These are phyloP conservation scores for Chanos chanos DNA, from an alignment of 2,797 vertebrate species.

Conservation along the genomic window DNA sequence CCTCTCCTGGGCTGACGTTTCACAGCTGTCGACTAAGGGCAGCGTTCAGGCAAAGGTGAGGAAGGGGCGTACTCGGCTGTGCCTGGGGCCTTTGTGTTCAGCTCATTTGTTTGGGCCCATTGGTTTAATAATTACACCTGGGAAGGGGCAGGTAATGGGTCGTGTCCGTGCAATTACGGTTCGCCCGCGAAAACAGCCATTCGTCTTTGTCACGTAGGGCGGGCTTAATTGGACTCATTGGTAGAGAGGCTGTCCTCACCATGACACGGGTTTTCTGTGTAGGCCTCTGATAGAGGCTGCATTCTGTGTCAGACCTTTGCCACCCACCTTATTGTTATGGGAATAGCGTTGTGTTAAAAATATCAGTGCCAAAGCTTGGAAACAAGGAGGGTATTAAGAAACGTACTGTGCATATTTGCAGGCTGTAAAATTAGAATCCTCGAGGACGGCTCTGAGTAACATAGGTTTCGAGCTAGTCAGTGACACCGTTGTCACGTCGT, in stretches of 20 bases:
- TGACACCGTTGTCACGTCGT: too few relatives aligned
- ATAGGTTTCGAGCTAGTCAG: too few relatives aligned
- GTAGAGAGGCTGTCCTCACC: slow-evolving; percentile 32
- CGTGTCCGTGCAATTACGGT: slow-evolving; percentile 63
- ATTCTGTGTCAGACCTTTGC: background rate
- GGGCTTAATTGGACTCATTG: slow-evolving; percentile 51
- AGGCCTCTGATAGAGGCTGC: slow-evolving; percentile 32
- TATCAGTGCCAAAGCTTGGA: too few relatives aligned
- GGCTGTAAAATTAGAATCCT: too few relatives aligned
- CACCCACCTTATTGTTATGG: background rate
- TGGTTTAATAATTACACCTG: slow-evolving; percentile 73
- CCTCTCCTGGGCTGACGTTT: background rate
- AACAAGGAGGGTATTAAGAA: too few relatives aligned
- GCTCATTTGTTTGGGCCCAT: slow-evolving; percentile 71
- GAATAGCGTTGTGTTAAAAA: background rate
- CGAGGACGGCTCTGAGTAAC: too few relatives aligned
- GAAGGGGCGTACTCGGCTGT: slow-evolving; percentile 23
- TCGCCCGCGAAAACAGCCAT: slow-evolving; percentile 59
- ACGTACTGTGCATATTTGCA: too few relatives aligned
- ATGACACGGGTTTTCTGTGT: slow-evolving; percentile 18
- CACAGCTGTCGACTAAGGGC: slow-evolving; percentile 19
- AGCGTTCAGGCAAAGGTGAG: slow-evolving; percentile 17
- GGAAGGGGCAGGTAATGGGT: slow-evolving; percentile 71
- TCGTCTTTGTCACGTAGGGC: slow-evolving; percentile 57
- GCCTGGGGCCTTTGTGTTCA: slow-evolving; percentile 60